Conservation (phyloP, 2,113 vertebrate species). For the Trematocara macrostoma region DNA sequence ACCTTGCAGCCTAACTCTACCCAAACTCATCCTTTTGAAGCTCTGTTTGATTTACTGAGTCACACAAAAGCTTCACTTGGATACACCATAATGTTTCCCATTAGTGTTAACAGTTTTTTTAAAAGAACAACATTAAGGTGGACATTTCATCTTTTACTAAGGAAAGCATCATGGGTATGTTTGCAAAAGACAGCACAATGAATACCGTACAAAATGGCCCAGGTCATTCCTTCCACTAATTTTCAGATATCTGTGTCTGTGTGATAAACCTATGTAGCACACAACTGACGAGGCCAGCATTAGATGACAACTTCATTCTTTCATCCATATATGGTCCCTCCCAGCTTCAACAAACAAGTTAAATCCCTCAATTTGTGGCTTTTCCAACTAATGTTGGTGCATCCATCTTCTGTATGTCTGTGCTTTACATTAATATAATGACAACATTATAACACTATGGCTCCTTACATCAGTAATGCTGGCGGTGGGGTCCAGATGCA, state of each 20-base stretch:
- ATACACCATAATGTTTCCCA: neutral
- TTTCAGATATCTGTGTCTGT: neutral
- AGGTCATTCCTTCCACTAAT: neutral
- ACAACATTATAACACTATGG: neutral
- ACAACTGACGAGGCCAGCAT: neutral
- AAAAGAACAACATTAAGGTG: neutral
- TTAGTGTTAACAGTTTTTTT: neutral
- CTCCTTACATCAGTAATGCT: slow-evolving; percentile 82
- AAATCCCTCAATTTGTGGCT: neutral
- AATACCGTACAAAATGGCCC: neutral
- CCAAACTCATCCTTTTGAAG: neutral
- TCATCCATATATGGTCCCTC: neutral
- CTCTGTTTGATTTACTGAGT: neutral
- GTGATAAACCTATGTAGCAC: neutral
- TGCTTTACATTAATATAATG: neutral
- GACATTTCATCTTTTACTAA: neutral
- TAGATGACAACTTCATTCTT: neutral
- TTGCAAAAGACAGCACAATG: neutral
- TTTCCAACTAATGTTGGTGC: neutral
- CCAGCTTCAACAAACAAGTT: neutral
- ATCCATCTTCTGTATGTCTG: neutral
- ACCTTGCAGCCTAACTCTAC: neutral
- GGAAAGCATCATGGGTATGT: neutral
- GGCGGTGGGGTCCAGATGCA: slow-evolving; percentile 83
- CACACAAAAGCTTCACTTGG: neutral